Evolutionary conservation across 2,113 vertebrate species (phyloP), one percentile per base, ranked within the genome.

Genomic region (Pangasianodon gigas): DNA sequence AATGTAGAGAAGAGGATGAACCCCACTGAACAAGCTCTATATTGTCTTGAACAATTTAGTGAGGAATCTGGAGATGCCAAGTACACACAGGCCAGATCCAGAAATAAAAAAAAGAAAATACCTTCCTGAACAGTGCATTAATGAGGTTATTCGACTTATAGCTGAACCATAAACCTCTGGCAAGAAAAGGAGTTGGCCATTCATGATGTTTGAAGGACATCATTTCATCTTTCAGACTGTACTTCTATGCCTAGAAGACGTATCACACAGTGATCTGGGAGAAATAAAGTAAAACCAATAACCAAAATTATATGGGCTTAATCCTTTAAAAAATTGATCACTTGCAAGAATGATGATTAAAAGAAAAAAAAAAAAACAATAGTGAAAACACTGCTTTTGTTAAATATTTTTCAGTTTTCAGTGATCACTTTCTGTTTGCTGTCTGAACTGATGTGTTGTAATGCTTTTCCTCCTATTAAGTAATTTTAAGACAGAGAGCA

Each of bases 401-500:
- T 95, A 93, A 94, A 96, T 95, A 94, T 95, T 95, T 95, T 95
- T 82, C 48, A 81, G 79, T 81, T 81, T 94, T 94, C 92, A 95
- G 92, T 89, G 86, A 93, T 94, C 82, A 92, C 93, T 90, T 95
- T 94, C 94, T 94, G 92, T 91, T 94, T 93, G 93, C 93, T 93
- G 89, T 92, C 93, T 93, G 89, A 92, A 93, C 92, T 87, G 79
- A 88, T 90, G 89, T 91, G 90, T 94, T 52, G 94, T 94, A 89
- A 93, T 94, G 46, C 84, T 67, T 88, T 84, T 89, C 54, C 65
- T 88, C 88, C 77, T 32, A 54, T 69, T 77, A 85, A 88, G 83
- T 90, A 85, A 80, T 93, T 89, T 95, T 96, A 96, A 96, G 96
- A 96, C 95, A 95, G 94, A 95, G 93, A 95, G 93, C 51, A 75